Percentiles rank a stretch among this genome's conserved stretches.
Evolutionary conservation across 1,140 invertebrate species (phyloP).

Genomic region (Armadillidium nasatum): DNA sequence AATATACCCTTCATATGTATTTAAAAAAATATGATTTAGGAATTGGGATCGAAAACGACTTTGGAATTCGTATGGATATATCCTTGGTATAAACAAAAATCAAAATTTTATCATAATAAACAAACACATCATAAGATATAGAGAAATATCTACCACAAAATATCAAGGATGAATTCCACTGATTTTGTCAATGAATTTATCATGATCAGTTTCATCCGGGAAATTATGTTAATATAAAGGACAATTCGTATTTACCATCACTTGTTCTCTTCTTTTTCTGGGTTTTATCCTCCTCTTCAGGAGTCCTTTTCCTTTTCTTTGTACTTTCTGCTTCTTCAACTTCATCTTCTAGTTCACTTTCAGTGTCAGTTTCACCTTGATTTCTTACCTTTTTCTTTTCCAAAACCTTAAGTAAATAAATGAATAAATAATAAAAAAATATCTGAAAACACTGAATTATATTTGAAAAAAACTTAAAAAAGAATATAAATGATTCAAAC

Average conservation of each 20-base stretch:
- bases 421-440: too few species aligned
- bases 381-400: constrained; percentile 34
- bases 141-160: too few species aligned
- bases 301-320: constrained; percentile 28
- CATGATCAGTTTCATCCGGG: too few species aligned
- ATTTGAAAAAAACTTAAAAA: neutral
- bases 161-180: too few species aligned
- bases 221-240: too few species aligned
- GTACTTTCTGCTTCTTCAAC: constrained; percentile 49
- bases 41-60: neutral
- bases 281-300: constrained; percentile 20
- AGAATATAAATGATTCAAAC: neutral
- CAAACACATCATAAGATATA: too few species aligned
- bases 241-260: constrained; percentile 1
- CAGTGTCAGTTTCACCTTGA: constrained; percentile 30
- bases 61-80: neutral
- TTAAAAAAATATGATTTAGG: too few species aligned
- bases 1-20: too few species aligned
- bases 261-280: constrained; percentile 28
- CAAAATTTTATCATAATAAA: too few species aligned
- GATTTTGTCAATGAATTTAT: too few species aligned
- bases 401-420: constrained; percentile 28
- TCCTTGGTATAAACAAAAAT: neutral
- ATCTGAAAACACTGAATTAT: neutral
- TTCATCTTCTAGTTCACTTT: constrained; percentile 44